Percentiles rank a stretch among this genome's conserved stretches.
Evolutionary conservation across 2,888 invertebrate species (phyloP).

Genomic region (Volucella bombylans): DNA sequence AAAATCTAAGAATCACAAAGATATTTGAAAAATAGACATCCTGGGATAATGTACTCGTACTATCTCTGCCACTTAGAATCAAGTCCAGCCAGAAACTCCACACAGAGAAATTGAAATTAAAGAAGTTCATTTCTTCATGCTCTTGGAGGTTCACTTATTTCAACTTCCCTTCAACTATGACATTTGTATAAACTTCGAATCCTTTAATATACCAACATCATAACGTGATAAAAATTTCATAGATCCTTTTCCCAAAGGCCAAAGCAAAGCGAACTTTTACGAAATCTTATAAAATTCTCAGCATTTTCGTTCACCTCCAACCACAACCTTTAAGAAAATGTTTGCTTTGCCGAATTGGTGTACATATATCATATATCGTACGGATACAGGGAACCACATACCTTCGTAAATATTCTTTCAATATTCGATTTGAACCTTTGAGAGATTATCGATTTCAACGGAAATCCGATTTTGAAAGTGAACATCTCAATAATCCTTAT

Average conservation of each 20-base stretch:
- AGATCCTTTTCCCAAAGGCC: neutral
- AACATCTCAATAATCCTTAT: constrained; percentile 71
- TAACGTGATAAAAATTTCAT: constrained; percentile 11
- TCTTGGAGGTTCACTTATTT: neutral
- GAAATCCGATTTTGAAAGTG: constrained; percentile 74
- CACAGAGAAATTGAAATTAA: too few species aligned
- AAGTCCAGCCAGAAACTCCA: too few species aligned
- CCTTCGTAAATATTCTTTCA: constrained; percentile 45
- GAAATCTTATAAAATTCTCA: neutral
- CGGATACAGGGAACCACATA: constrained; percentile 26
- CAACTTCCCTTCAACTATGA: neutral
- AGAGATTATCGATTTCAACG: constrained; percentile 71
- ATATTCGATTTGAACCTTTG: constrained; percentile 73
- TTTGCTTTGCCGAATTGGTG: neutral
- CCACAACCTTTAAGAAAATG: neutral
- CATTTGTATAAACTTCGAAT: neutral
- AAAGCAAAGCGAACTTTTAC: neutral
- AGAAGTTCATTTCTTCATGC: neutral
- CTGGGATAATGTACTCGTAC: too few species aligned
- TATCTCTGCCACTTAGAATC: too few species aligned
- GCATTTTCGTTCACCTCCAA: neutral
- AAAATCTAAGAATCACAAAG: too few species aligned
- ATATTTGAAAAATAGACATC: too few species aligned
- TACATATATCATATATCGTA: constrained; percentile 10
- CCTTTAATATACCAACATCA: neutral